Evolutionary conservation across 2,888 invertebrate genomes (phyloP), one percentile per base, ranked within the genome.

Genomic region (Cabera pusaria): DNA sequence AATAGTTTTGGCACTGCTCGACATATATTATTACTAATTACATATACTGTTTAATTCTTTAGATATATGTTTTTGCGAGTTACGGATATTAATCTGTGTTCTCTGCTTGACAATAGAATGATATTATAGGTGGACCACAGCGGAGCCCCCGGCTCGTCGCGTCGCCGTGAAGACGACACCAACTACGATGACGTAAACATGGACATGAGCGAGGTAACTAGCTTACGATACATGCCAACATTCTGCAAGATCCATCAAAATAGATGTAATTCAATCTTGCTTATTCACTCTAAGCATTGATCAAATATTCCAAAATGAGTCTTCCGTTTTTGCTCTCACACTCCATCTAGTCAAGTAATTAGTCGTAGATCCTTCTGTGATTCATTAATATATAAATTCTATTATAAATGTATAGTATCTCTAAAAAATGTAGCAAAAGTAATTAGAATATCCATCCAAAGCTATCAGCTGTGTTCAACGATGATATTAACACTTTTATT

Each of bases 101-200:
- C 90, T 91, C 90, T 91, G 91, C 91, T 82, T 89, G 86, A 88
- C 87, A 82, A 87, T 88, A 90, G 90, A 89, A 72, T 89, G 75
- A 82, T 82, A 84, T 88, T 90, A 64, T 86, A 88, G 88, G 89
- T 82, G 72, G 76, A 69, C 44, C 36, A 31, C 57, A 65, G 65
- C 51, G 56, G 60, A 46, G 58, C 60, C 51, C 40, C 62, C 36
- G 60, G 62, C 51, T 48, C 49, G 27, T 27, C 37, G 23, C 65
- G 80, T 31, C 78, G 83, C 34, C 83, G 84, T 31, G 87, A 90
- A 24, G 91, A 90, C 42, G 93, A 93, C 68, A 92, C 91, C 42
- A 94, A 94, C 78, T 94, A 94, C 65, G 94, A 94, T 57, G 92
- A 93, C 55, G 93, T 94, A 47, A 93, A 93, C 72, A 94, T 94